Percentiles rank a stretch among this genome's conserved stretches.
Evolutionary conservation across 2,797 vertebrate species (phyloP).

Genomic region (Pipistrellus nathusii): DNA sequence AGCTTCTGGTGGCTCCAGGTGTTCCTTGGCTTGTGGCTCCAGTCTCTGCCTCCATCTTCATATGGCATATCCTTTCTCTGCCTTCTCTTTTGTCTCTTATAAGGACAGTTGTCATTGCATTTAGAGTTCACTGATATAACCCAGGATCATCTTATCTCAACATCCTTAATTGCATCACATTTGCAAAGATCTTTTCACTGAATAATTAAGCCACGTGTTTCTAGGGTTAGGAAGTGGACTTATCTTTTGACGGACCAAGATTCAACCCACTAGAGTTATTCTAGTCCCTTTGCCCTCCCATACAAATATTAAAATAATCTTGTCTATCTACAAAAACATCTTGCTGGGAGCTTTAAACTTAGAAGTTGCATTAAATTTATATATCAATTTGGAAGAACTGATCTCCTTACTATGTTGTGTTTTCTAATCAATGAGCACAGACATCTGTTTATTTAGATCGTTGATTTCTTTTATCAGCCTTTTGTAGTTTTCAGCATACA

Average conservation of each 20-base stretch:
- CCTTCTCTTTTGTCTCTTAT: neutral
- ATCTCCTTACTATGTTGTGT: neutral
- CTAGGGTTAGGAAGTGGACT: neutral
- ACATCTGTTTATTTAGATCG: neutral
- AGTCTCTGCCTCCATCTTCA: neutral
- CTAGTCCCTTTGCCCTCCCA: neutral
- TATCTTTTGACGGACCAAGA: neutral
- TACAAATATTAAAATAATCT: conserved; percentile 3
- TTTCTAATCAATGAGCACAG: conserved; percentile 4
- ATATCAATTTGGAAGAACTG: neutral
- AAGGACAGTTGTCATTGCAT: neutral
- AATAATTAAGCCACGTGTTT: neutral
- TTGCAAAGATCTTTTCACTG: neutral
- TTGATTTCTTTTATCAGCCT: neutral
- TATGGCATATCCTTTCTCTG: neutral
- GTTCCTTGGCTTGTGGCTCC: neutral
- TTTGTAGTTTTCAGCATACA: conserved; percentile 13
- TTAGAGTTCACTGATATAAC: neutral
- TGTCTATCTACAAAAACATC: neutral
- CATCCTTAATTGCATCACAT: neutral
- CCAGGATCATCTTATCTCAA: neutral
- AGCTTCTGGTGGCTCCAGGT: neutral
- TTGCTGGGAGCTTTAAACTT: neutral
- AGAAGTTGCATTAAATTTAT: neutral
- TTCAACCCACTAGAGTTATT: neutral